These are phyloP conservation scores for Sylvilagus bachmani DNA, from an alignment of 2,113 vertebrate species.

Conservation along the genomic window DNA sequence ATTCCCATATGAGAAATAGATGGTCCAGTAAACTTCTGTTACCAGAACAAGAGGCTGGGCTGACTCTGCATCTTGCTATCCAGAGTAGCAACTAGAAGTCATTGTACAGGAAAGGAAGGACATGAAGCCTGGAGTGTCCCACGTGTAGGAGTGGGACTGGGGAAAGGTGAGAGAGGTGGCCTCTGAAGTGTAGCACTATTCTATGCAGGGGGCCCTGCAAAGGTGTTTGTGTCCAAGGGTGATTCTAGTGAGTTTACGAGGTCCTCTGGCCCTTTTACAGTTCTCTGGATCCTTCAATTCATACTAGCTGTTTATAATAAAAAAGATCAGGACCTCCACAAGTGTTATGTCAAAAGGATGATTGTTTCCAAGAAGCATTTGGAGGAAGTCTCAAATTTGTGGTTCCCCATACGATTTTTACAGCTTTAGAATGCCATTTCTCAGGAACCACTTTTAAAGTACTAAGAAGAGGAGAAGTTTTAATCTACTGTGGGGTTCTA, in stretches of 20 bases:
- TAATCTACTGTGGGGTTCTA: not conserved
- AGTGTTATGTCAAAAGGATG: no score
- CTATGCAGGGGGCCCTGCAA: not conserved
- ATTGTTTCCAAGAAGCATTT: not conserved
- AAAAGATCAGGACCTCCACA: not conserved
- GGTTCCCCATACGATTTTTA: not conserved
- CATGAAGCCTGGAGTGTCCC: constrained; percentile 94
- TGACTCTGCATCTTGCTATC: constrained; percentile 63
- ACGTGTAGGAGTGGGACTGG: constrained; percentile 97
- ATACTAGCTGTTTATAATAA: not conserved
- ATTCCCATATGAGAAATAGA: constrained; percentile 77
- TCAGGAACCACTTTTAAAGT: not conserved
- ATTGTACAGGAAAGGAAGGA: constrained; percentile 96
- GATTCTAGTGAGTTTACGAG: not conserved
- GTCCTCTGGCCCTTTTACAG: not conserved
- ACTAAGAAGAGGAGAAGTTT: not conserved
- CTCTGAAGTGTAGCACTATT: not conserved
- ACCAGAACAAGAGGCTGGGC: constrained; percentile 82
- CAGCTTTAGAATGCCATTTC: not conserved
- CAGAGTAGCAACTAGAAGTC: constrained; percentile 94
- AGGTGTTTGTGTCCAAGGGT: not conserved
- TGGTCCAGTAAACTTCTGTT: constrained; percentile 79
- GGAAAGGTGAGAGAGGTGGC: constrained; percentile 93
- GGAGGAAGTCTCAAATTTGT: no score
- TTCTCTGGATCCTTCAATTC: not conserved